Conservation (phyloP, 2,888 invertebrate genomes). For the Calliphora vomitoria region DNA sequence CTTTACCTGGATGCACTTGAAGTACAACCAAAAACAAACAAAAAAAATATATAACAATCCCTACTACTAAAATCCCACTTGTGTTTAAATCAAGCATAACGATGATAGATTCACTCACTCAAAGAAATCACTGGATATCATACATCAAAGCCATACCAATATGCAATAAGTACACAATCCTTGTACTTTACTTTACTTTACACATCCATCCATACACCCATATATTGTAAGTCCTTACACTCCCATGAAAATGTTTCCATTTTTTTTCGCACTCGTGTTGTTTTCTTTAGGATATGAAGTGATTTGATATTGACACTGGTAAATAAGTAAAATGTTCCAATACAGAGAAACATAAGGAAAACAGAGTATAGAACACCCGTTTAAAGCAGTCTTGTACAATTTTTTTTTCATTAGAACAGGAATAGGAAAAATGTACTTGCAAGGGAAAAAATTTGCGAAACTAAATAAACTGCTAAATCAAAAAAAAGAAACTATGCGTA, state of each 20-base stretch:
- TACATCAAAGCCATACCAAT: slow-evolving; percentile 79
- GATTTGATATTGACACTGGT: slow-evolving; percentile 74
- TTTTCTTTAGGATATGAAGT: slow-evolving; percentile 69
- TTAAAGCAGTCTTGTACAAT: slow-evolving; percentile 13
- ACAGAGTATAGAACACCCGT: background rate
- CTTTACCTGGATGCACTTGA: background rate
- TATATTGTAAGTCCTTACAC: background rate
- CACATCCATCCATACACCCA: background rate
- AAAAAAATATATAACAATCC: background rate
- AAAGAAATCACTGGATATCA: slow-evolving; percentile 78
- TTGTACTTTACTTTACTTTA: slow-evolving; percentile 4
- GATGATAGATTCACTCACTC: slow-evolving; percentile 72
- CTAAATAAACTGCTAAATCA: slow-evolving; percentile 29
- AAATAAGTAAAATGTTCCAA: slow-evolving; percentile 53
- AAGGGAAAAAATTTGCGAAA: slow-evolving; percentile 15
- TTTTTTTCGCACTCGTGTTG: slow-evolving; percentile 46
- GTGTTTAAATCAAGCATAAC: slow-evolving; percentile 71
- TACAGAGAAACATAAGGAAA: background rate
- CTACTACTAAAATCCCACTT: slow-evolving; percentile 61
- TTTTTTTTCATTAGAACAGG: background rate
- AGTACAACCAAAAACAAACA: background rate
- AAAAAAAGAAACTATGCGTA: slow-evolving; percentile 40
- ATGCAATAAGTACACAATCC: slow-evolving; percentile 76
- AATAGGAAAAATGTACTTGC: slow-evolving; percentile 1
- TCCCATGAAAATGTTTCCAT: slow-evolving; percentile 2